These are phyloP conservation scores for Zelostemma sp. DNA, from an alignment of 1,140 invertebrate species.

Conservation along the genomic window DNA sequence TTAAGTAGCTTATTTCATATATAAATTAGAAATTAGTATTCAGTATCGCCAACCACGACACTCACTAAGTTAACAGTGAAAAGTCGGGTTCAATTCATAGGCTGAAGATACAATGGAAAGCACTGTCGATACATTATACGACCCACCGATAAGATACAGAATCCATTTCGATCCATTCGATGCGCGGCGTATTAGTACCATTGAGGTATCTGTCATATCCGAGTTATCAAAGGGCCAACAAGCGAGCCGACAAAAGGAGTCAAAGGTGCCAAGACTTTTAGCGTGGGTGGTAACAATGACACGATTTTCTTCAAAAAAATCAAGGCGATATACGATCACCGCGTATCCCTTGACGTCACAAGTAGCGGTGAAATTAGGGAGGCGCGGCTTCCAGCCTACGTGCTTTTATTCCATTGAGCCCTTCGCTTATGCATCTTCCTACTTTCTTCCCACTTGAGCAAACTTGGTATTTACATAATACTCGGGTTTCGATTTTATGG, in stretches of 20 bases:
- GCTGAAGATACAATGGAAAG: neutral
- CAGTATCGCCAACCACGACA: too few species aligned
- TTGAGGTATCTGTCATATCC: neutral
- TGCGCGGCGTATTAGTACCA: neutral
- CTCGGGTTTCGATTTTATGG: neutral
- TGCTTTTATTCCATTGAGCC: neutral
- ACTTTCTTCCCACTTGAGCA: neutral
- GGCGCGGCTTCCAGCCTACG: neutral
- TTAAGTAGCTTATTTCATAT: too few species aligned
- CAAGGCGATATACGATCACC: too few species aligned
- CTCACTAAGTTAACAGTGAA: too few species aligned
- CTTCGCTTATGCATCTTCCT: constrained; percentile 1
- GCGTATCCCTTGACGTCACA: too few species aligned
- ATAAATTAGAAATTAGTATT: too few species aligned
- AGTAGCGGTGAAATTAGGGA: neutral
- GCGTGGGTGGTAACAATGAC: too few species aligned
- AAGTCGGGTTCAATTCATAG: too few species aligned
- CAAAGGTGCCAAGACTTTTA: too few species aligned
- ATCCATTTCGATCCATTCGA: neutral
- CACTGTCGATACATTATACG: neutral
- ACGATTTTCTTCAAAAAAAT: neutral
- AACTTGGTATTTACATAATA: neutral
- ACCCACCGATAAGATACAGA: neutral
- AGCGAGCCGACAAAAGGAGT: too few species aligned
- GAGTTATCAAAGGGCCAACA: neutral